Evolutionary conservation across 1,140 invertebrate genomes (phyloP).

Genomic region (Augochlora pura): DNA sequence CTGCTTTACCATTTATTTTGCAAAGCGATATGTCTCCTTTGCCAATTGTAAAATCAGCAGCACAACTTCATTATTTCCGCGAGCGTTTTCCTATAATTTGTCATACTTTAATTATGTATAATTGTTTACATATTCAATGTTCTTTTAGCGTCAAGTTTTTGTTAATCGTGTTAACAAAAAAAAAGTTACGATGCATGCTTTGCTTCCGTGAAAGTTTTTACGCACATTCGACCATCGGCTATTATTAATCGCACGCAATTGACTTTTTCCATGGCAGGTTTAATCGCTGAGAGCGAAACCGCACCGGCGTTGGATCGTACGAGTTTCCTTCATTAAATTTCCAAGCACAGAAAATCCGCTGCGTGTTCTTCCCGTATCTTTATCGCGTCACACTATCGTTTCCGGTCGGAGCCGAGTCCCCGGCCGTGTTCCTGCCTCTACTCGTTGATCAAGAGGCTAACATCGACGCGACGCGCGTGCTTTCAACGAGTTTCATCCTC

Average conservation of each 20-base stretch:
- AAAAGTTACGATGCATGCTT: too few species aligned
- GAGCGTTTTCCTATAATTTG: too few species aligned
- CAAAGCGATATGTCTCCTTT: too few species aligned
- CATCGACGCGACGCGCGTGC: neutral
- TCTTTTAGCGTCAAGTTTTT: too few species aligned
- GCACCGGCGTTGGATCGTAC: conserved; percentile 9
- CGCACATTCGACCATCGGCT: neutral
- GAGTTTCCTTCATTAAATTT: conserved; percentile 62
- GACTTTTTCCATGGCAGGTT: too few species aligned
- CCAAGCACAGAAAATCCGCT: conserved; percentile 58
- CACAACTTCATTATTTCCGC: too few species aligned
- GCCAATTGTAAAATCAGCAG: too few species aligned
- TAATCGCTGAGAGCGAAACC: conserved; percentile 27
- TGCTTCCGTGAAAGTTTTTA: neutral
- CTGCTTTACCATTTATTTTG: too few species aligned
- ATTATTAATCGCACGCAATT: neutral
- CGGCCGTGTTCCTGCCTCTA: conserved; percentile 21
- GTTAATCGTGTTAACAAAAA: too few species aligned
- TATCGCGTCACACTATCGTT: conserved; percentile 60
- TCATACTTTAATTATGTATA: too few species aligned
- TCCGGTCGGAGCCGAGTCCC: conserved; percentile 58
- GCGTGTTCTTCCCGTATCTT: conserved; percentile 63
- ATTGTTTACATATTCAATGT: too few species aligned
- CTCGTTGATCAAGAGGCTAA: conserved; percentile 14
- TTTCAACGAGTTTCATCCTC: neutral